Evolutionary conservation across 2,797 vertebrate genomes (phyloP), one percentile per base, ranked within the genome.

Genomic region (Muraenolepis orangiensis): DNA sequence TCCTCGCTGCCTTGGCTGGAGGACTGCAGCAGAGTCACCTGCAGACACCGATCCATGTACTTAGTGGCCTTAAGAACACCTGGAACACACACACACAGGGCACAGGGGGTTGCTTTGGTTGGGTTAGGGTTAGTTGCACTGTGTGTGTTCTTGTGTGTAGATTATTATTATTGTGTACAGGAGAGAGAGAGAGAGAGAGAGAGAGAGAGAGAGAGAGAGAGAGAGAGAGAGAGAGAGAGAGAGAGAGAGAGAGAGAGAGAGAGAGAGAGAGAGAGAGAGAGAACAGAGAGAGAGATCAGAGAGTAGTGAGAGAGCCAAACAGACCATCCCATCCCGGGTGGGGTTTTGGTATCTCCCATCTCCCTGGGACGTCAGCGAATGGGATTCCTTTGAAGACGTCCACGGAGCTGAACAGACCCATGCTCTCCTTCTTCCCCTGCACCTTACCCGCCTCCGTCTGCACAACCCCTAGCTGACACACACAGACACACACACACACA

Each of bases 311-410:
- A 76, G 8, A 84, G 61, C 30, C 74, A 74, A 36, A 96, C 95
- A 74, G 69, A 96, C 95, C 95, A 36, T 87, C 73, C 96, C 96
- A 97, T 81, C 95, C 95, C 0, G 95, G 94, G 72, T 96, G 95
- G 20, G 82, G 90, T 81, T 91, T 75, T 0, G 96, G 93, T 69
- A 95, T 94, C 87, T 96, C 90, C 79, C 95, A 91, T 29, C 75
- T 77, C 57, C 88, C 93, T 0, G 96, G 87, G 0, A 92, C 76
- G 0, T 94, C 95, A 8, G 93, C 95, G 26, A 95, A 97, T 30
- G 96, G 96, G 72, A 97, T 91, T 11, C 96, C 96, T 84, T 88
- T 95, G 75, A 97, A 97, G 78, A 96, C 83, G 18, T 97, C 96
- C 0, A 97, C 23, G 0, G 86, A 91, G 3, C 81, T 4, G 0